These are phyloP conservation scores for Nothoprocta pentlandii DNA, from an alignment of 2,113 vertebrate genomes.

Conservation along the genomic window DNA sequence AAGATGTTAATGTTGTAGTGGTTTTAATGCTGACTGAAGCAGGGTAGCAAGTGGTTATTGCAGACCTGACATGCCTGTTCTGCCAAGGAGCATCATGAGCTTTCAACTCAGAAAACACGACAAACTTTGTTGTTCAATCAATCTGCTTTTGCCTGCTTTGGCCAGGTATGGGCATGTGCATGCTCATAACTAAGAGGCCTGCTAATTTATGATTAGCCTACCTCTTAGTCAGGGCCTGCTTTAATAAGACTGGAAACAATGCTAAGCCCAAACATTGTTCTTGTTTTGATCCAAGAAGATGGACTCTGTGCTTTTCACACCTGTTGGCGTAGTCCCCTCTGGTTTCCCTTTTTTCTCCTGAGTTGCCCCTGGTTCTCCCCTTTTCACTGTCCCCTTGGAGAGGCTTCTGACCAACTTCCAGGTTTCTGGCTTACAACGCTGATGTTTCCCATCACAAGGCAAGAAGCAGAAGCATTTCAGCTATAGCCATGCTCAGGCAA, in stretches of 20 bases:
- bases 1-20: slow-evolving; percentile 38
- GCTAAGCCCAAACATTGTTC: background rate
- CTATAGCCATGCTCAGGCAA: background rate
- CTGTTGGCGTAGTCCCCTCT: background rate
- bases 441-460: background rate
- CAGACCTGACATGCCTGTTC: slow-evolving; percentile 34
- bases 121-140: slow-evolving; percentile 43
- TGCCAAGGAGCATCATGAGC: slow-evolving; percentile 58
- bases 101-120: slow-evolving; percentile 50
- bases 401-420: background rate
- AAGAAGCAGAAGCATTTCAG: background rate
- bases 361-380: background rate
- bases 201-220: background rate
- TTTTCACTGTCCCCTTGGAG: background rate
- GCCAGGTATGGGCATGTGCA: background rate
- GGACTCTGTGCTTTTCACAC: background rate
- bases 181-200: background rate
- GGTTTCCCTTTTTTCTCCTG: background rate
- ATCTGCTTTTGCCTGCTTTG: slow-evolving; percentile 1
- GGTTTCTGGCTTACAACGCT: background rate
- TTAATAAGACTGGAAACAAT: background rate
- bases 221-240: background rate
- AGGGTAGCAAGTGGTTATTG: slow-evolving; percentile 47
- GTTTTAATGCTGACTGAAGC: slow-evolving; percentile 26
- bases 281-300: background rate